Evolutionary conservation across 2,888 invertebrate genomes (phyloP).

Genomic region (Catocala fraxini): DNA sequence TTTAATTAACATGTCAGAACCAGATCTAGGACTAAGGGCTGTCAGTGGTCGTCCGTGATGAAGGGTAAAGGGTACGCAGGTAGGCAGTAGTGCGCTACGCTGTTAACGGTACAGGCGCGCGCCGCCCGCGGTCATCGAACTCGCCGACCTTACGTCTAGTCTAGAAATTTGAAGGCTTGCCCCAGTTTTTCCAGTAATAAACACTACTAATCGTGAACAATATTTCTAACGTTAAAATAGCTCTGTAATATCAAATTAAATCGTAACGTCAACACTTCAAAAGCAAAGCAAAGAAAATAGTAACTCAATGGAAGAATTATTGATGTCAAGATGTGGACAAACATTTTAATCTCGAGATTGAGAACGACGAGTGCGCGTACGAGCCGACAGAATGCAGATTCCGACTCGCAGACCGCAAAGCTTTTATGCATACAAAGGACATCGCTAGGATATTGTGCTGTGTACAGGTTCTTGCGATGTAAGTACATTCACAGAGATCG

Average conservation of each 20-base stretch:
- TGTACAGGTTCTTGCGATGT: conserved; percentile 26
- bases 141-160: conserved; percentile 72
- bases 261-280: conserved; percentile 16
- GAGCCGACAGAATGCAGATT: conserved; percentile 54
- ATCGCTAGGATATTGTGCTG: conserved; percentile 40
- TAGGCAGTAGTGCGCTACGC: conserved; percentile 61
- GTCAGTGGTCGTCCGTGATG: conserved; percentile 33
- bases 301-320: conserved; percentile 29
- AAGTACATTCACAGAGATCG: conserved; percentile 15
- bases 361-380: conserved; percentile 36
- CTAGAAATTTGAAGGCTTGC: conserved; percentile 80
- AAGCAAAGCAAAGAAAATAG: conserved; percentile 23
- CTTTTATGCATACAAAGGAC: conserved; percentile 66
- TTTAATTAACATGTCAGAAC: conserved; percentile 14
- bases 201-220: conserved; percentile 6
- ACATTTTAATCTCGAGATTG: conserved; percentile 46
- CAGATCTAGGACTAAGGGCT: conserved; percentile 25
- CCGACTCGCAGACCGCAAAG: conserved; percentile 50
- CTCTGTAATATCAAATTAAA: conserved; percentile 1
- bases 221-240: no score
- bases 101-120: conserved; percentile 77
- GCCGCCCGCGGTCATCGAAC: conserved; percentile 80
- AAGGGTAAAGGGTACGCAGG: conserved; percentile 63
- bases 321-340: conserved; percentile 35
- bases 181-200: conserved; percentile 63